Conservation (phyloP, 2,888 invertebrate genomes). For the Eupelmus urozonus region DNA sequence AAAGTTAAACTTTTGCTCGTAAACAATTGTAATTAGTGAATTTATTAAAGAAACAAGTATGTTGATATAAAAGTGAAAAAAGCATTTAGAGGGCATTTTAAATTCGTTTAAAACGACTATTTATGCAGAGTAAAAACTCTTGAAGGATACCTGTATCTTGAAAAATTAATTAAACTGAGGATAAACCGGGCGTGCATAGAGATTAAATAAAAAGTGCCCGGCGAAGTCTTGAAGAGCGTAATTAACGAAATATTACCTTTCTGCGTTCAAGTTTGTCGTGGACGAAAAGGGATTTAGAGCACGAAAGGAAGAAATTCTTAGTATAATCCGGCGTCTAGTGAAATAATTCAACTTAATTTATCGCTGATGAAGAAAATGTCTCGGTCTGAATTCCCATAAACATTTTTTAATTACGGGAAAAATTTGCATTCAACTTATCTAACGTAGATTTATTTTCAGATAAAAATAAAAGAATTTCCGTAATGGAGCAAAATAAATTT, state of each 20-base stretch:
- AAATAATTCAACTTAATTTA: constrained; percentile 40
- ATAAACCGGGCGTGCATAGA: constrained; percentile 6
- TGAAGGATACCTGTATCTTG: not conserved
- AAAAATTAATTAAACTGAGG: constrained; percentile 23
- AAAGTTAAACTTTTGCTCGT: too few species aligned
- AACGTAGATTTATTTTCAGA: too few species aligned
- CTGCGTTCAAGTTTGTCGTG: constrained; percentile 30
- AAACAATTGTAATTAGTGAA: too few species aligned
- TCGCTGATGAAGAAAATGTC: not conserved
- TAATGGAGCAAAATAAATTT: too few species aligned
- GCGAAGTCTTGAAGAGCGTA: constrained; percentile 21
- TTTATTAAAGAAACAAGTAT: too few species aligned
- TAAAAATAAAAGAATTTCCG: too few species aligned
- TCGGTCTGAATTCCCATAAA: not conserved
- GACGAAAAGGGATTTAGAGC: constrained; percentile 25
- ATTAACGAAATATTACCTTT: constrained; percentile 40
- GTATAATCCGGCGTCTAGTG: constrained; percentile 15
- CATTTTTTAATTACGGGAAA: constrained; percentile 23
- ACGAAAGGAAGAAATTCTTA: constrained; percentile 6
- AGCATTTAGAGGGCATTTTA: not conserved
- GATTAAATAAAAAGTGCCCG: constrained; percentile 20
- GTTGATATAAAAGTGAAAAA: too few species aligned
- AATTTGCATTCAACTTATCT: not conserved
- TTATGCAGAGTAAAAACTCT: not conserved
- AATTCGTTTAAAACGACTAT: not conserved